A percentile compares a stretch with the other conserved stretches of the same genome.
Evolutionary conservation across 2,113 vertebrate species (phyloP).

Genomic region (Gorsachius goisagi): DNA sequence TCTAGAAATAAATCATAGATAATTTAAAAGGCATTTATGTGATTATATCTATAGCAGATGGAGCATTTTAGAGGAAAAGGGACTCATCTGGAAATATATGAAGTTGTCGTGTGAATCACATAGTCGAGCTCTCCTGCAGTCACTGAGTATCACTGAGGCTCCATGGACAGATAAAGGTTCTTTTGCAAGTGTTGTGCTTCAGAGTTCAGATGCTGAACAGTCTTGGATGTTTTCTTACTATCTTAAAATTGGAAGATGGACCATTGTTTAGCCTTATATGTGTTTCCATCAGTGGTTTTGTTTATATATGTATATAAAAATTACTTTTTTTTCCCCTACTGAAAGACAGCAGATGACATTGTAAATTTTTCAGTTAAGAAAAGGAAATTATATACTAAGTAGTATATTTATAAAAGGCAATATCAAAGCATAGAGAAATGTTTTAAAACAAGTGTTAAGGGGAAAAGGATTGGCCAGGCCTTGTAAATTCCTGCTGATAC

Average conservation of each 20-base stretch:
- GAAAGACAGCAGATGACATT: not conserved
- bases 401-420: not conserved
- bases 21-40: not conserved
- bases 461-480: not conserved
- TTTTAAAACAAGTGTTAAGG: not conserved
- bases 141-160: not conserved
- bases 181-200: not conserved
- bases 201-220: not conserved
- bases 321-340: not conserved
- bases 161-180: not conserved
- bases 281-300: not conserved
- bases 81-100: not conserved
- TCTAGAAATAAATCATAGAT: not conserved
- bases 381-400: not conserved
- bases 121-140: not conserved
- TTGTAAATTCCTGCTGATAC: not conserved
- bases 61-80: not conserved
- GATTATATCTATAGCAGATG: not conserved
- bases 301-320: not conserved
- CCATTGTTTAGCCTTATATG: not conserved
- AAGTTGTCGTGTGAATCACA: not conserved
- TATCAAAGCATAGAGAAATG: not conserved
- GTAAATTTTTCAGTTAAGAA: not conserved
- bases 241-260: not conserved
- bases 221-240: not conserved